These are phyloP conservation scores for Atlantisia rogersi DNA, from an alignment of 2,113 vertebrate species.

Conservation along the genomic window DNA sequence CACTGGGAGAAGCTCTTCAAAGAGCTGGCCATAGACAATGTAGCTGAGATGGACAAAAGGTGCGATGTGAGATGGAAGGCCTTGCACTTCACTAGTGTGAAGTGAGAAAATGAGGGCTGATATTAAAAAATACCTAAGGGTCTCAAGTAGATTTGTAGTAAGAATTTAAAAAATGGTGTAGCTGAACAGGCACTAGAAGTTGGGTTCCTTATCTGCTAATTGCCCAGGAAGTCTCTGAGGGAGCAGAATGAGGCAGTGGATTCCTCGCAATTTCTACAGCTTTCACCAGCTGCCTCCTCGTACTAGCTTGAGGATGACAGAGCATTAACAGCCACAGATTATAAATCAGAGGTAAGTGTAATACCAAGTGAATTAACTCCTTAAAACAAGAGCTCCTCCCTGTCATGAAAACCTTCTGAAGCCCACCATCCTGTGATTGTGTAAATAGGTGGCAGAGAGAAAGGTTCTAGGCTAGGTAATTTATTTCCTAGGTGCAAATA, in stretches of 20 bases:
- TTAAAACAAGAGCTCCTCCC: neutral
- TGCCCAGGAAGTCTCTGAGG: neutral
- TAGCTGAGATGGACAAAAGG: neutral
- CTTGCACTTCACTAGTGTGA: neutral
- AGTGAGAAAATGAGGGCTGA: neutral
- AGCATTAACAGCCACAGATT: neutral
- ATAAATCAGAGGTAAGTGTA: neutral
- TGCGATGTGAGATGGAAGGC: neutral
- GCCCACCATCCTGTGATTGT: neutral
- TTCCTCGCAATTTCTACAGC: neutral
- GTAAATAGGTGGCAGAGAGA: neutral
- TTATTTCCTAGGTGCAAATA: neutral
- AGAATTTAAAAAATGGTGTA: neutral
- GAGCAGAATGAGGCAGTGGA: neutral
- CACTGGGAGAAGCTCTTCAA: neutral
- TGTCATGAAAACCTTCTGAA: neutral
- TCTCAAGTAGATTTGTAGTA: neutral
- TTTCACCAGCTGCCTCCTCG: neutral
- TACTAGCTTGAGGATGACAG: neutral
- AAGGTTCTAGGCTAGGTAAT: neutral
- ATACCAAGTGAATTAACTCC: neutral
- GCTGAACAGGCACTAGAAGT: neutral
- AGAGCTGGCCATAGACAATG: neutral
- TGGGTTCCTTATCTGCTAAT: neutral
- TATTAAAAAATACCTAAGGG: neutral